Percentiles rank a stretch among this genome's conserved stretches.
phyloP scores from a whole-genome alignment of 2,113 vertebrate genomes.

The Cnemophilus loriae region DNA sequence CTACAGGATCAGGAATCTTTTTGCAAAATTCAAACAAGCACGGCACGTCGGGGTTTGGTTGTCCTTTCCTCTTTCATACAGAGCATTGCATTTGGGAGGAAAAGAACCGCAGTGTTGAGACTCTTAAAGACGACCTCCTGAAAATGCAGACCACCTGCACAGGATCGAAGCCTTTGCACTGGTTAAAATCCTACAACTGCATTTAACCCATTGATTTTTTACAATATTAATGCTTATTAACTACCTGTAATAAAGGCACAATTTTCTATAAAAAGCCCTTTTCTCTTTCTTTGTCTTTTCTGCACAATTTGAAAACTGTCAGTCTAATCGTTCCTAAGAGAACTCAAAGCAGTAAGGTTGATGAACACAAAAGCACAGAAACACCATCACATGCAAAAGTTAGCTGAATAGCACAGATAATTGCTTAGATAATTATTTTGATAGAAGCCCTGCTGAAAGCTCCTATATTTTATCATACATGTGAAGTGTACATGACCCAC shows the following conservation, averaged over 20 bases:
- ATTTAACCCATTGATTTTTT: constrained; percentile 51
- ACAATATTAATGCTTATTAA: constrained; percentile 23
- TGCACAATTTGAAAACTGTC: constrained; percentile 50
- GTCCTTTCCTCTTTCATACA: background rate
- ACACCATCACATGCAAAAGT: constrained; percentile 56
- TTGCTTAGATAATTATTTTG: constrained; percentile 67
- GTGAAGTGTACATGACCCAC: constrained; percentile 24
- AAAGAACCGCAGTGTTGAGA: background rate
- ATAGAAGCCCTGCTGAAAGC: constrained; percentile 58
- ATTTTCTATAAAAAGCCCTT: constrained; percentile 54
- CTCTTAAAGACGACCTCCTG: background rate
- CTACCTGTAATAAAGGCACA: constrained; percentile 33
- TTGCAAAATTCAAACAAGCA: background rate
- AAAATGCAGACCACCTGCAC: background rate
- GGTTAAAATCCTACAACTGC: background rate
- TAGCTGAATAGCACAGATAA: constrained; percentile 61
- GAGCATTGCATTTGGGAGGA: background rate
- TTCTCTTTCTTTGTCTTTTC: constrained; percentile 55
- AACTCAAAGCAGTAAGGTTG: constrained; percentile 48
- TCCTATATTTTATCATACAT: background rate
- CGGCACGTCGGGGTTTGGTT: background rate
- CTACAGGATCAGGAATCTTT: background rate
- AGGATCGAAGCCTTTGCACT: background rate
- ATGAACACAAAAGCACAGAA: constrained; percentile 58
- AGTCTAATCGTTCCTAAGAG: constrained; percentile 63